A percentile compares a stretch with the other conserved stretches of the same genome.
Conservation (phyloP, 37 sponge, comb jelly and placozoan species). For the Ephydatia muelleri region DNA sequence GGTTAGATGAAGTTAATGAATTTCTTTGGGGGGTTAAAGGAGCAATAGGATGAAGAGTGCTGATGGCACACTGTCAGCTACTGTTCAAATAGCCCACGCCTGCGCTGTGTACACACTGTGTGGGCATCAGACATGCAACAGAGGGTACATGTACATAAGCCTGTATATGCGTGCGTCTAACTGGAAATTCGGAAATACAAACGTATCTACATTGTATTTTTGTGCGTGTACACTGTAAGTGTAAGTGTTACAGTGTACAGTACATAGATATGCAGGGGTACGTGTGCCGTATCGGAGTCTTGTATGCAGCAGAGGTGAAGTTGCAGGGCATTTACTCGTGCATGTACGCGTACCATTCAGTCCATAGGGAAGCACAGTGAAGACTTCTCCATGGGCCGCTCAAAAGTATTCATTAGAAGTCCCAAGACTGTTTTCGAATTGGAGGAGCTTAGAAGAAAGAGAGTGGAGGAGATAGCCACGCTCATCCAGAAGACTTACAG, state of each 20-base stretch:
- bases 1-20: conserved; percentile 24
- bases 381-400: conserved; percentile 73
- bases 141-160: not conserved
- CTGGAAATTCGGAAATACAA: too few species aligned
- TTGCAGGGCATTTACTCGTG: too few species aligned
- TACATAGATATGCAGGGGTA: not conserved
- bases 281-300: not conserved
- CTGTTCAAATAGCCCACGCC: too few species aligned
- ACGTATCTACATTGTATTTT: not conserved
- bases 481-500: conserved; percentile 70
- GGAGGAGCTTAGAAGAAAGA: conserved; percentile 66
- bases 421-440: conserved; percentile 83
- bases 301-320: too few species aligned
- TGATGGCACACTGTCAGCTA: too few species aligned
- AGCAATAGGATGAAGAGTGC: too few species aligned
- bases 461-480: conserved; percentile 63
- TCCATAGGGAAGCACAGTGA: conserved; percentile 18
- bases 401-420: conserved; percentile 83
- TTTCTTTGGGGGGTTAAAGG: not conserved
- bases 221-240: not conserved
- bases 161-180: not conserved
- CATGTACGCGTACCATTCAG: conserved; percentile 8
- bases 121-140: not conserved
- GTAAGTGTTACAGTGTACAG: not conserved
- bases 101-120: too few species aligned